A percentile compares a stretch with the other conserved stretches of the same genome.
Evolutionary conservation across 2,113 vertebrate genomes (phyloP).

Genomic region (Hemiprocne comata): DNA sequence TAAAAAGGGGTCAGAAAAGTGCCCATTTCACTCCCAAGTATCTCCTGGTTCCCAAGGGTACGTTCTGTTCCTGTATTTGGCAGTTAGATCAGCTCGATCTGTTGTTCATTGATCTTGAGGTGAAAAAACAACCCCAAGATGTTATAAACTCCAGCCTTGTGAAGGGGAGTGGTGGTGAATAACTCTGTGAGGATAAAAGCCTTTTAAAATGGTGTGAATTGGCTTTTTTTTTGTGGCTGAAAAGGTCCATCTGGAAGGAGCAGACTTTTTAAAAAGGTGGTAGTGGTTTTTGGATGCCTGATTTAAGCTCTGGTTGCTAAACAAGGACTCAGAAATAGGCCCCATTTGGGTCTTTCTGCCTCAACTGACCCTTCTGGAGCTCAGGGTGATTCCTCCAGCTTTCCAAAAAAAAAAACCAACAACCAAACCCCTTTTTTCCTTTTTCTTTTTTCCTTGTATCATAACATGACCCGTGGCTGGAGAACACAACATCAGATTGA

Average conservation of each 20-base stretch:
- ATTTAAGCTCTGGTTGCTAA: background rate
- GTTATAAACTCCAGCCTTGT: background rate
- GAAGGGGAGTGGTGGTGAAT: too few species aligned
- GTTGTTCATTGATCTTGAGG: constrained; percentile 70
- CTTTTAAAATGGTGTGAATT: background rate
- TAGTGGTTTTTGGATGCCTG: background rate
- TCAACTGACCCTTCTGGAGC: background rate
- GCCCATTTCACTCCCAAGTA: constrained; percentile 67
- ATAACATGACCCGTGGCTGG: background rate
- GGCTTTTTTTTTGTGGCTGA: background rate
- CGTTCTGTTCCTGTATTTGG: constrained; percentile 57
- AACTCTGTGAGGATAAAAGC: background rate
- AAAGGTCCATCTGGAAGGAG: background rate
- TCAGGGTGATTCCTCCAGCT: background rate
- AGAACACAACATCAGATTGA: constrained; percentile 65
- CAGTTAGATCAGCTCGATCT: constrained; percentile 68
- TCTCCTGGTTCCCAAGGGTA: constrained; percentile 68
- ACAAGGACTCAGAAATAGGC: background rate
- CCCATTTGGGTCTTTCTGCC: background rate
- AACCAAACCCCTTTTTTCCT: too few species aligned
- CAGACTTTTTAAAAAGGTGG: background rate
- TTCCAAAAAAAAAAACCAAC: too few species aligned
- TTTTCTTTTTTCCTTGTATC: background rate
- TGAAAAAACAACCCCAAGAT: background rate
- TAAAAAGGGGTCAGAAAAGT: background rate